A percentile compares a stretch with the other conserved stretches of the same genome.
Conservation (phyloP, 64 coral and sea anemone species). For the Cladopsammia gracilis region DNA sequence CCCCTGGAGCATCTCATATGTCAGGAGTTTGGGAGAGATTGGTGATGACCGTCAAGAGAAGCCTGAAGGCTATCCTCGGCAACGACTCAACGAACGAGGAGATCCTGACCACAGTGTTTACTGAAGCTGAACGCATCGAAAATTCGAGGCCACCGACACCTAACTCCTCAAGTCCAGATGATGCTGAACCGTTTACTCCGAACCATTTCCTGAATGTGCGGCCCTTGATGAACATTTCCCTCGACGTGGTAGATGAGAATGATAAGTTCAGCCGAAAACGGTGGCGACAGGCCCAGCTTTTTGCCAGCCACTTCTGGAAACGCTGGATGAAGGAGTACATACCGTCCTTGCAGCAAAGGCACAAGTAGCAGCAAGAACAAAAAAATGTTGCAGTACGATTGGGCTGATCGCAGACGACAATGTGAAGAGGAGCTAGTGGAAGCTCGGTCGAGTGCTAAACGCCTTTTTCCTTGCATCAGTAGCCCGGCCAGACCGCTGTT, state of each 20-base stretch:
- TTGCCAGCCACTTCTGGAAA: constrained; percentile 17
- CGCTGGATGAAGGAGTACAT: constrained; percentile 30
- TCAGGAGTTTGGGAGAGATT: constrained; percentile 74
- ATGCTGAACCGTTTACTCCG: constrained; percentile 36
- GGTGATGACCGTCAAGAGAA: constrained; percentile 30
- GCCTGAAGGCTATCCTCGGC: constrained; percentile 55
- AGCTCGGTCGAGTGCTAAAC: background rate
- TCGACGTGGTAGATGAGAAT: background rate
- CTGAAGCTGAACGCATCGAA: constrained; percentile 57
- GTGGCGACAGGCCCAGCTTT: constrained; percentile 42
- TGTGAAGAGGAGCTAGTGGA: background rate
- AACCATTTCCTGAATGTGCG: constrained; percentile 67
- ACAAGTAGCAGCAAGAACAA: background rate
- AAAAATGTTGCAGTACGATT: background rate
- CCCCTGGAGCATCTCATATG: constrained; percentile 70
- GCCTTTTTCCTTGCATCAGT: no score
- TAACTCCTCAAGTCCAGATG: constrained; percentile 45
- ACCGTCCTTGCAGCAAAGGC: background rate
- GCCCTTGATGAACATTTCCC: constrained; percentile 2
- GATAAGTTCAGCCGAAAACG: constrained; percentile 53
- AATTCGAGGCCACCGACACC: constrained; percentile 54
- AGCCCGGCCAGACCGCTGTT: no score
- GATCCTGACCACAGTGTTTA: constrained; percentile 50
- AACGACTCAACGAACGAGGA: constrained; percentile 53
- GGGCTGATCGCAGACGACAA: constrained; percentile 26